A percentile compares a stretch with the other conserved stretches of the same genome.
Evolutionary conservation across 2,888 invertebrate species (phyloP).

Genomic region (Drosophila paranaensis): DNA sequence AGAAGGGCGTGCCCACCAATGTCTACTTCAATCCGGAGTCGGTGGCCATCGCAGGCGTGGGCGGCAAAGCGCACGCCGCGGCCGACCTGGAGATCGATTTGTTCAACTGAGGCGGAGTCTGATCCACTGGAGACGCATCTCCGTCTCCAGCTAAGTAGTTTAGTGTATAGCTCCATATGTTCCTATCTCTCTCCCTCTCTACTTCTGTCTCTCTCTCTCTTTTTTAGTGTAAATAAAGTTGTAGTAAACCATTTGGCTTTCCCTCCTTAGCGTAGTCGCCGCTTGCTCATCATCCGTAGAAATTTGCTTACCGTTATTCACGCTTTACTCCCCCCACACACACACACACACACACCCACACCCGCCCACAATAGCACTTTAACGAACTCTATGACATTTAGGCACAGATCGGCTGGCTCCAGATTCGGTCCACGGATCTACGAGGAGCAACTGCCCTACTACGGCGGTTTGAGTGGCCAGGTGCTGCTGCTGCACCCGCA

Average conservation of each 20-base stretch:
- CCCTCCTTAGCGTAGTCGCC: constrained; percentile 12
- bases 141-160: constrained; percentile 33
- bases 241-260: constrained; percentile 36
- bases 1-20: constrained; percentile 87
- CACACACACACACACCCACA: constrained; percentile 17
- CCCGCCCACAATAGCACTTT: constrained; percentile 35
- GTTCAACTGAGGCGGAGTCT: constrained; percentile 59
- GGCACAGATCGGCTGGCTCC: constrained; percentile 47
- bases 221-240: constrained; percentile 59
- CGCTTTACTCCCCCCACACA: constrained; percentile 33
- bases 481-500: constrained; percentile 84
- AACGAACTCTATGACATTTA: constrained; percentile 53
- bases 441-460: constrained; percentile 86
- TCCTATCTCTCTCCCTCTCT: constrained; percentile 47
- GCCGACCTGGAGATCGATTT: constrained; percentile 88
- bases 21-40: constrained; percentile 89
- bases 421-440: constrained; percentile 55
- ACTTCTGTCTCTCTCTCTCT: background rate
- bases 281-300: constrained; percentile 46
- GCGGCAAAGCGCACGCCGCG: constrained; percentile 91
- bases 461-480: constrained; percentile 90
- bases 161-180: constrained; percentile 33
- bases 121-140: constrained; percentile 7
- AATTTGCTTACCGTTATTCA: constrained; percentile 15
- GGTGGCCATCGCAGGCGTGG: constrained; percentile 90